These are phyloP conservation scores for Habroteleia sp. DNA, from an alignment of 2,888 invertebrate genomes.

Conservation along the genomic window DNA sequence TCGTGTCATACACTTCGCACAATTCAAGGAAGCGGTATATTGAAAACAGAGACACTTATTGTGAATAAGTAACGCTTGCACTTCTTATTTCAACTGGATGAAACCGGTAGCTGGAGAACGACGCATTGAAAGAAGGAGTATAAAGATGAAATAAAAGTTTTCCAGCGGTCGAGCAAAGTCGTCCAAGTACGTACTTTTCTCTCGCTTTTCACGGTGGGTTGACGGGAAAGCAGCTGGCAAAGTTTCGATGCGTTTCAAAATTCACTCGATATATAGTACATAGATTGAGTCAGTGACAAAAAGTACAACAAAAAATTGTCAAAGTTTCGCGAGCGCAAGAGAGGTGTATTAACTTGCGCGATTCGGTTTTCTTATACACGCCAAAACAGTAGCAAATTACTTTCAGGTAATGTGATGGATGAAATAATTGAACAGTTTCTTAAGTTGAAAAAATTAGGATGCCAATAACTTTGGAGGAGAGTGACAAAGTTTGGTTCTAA, in stretches of 20 bases:
- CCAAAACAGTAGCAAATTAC: background rate
- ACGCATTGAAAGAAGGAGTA: constrained; percentile 57
- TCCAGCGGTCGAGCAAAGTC: constrained; percentile 70
- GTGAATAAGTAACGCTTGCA: constrained; percentile 57
- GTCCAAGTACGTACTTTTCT: constrained; percentile 70
- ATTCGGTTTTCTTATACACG: constrained; percentile 34
- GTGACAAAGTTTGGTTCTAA: too few species aligned
- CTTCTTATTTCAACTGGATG: constrained; percentile 52
- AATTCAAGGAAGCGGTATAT: constrained; percentile 42
- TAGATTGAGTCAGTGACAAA: constrained; percentile 39
- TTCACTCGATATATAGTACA: constrained; percentile 64
- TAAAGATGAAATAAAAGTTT: constrained; percentile 72
- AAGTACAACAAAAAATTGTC: constrained; percentile 26
- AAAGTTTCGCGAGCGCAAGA: constrained; percentile 44
- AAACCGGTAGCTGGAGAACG: constrained; percentile 46
- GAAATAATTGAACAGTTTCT: constrained; percentile 32
- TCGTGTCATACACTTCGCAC: constrained; percentile 28
- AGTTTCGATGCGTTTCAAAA: constrained; percentile 76
- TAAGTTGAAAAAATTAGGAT: too few species aligned
- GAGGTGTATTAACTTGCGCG: constrained; percentile 44
- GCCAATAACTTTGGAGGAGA: too few species aligned
- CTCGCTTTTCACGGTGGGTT: constrained; percentile 71
- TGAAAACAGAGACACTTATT: constrained; percentile 54
- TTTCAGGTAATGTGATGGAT: constrained; percentile 14
- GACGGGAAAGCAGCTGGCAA: constrained; percentile 71